Evolutionary conservation across 2,888 invertebrate species (phyloP).

Genomic region (Ochropleura plecta): DNA sequence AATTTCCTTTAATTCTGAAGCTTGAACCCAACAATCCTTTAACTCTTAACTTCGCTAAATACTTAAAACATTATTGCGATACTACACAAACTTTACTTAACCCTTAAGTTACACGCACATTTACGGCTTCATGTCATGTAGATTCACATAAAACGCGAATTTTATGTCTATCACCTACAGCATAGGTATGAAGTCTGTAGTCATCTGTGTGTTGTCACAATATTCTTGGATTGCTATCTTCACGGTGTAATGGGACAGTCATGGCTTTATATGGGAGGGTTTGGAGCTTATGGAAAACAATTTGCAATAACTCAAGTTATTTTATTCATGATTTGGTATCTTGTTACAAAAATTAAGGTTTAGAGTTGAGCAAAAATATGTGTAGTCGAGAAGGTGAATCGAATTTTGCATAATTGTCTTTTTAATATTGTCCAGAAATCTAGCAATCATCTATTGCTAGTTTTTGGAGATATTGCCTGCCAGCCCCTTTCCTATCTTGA

Average conservation of each 20-base stretch:
- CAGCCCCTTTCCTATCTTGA: no score
- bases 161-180: constrained; percentile 37
- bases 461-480: no score
- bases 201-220: constrained; percentile 27
- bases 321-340: constrained; percentile 17
- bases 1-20: no score
- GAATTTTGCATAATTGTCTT: not conserved
- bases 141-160: constrained; percentile 42
- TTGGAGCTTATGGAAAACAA: not conserved
- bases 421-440: not conserved
- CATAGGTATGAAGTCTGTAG: constrained; percentile 10
- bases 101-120: constrained; percentile 27
- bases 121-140: constrained; percentile 31
- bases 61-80: constrained; percentile 33
- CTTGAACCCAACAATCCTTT: not conserved
- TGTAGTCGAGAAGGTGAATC: not conserved
- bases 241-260: constrained; percentile 1
- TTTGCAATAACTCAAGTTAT: constrained; percentile 9
- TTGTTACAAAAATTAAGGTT: not conserved
- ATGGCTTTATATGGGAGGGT: constrained; percentile 1
- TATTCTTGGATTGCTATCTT: constrained; percentile 4
- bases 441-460: not conserved
- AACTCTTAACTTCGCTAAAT: not conserved
- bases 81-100: constrained; percentile 40
- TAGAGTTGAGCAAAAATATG: not conserved